Evolutionary conservation across 2,797 vertebrate genomes (phyloP).

Genomic region (Cossypha caffra): DNA sequence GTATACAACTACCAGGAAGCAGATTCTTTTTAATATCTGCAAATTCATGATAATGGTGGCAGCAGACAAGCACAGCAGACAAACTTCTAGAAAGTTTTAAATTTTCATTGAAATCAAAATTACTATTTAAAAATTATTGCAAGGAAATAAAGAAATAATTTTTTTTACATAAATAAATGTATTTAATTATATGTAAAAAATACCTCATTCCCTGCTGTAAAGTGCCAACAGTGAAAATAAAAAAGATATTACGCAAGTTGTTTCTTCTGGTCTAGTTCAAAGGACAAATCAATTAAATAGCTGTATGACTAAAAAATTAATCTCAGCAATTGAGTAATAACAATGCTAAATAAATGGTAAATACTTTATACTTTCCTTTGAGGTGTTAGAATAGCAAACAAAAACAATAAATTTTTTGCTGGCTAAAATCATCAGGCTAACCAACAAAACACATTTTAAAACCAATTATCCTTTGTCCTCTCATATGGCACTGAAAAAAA

Average conservation of each 20-base stretch:
- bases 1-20: neutral
- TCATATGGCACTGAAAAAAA: neutral
- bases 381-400: neutral
- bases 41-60: neutral
- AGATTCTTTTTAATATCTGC: neutral
- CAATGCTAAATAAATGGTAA: neutral
- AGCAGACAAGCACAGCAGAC: neutral
- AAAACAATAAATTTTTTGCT: neutral
- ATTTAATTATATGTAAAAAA: neutral
- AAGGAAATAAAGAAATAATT: neutral
- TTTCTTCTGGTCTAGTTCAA: constrained; percentile 3
- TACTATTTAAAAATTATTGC: neutral
- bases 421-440: neutral
- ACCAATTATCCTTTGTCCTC: neutral
- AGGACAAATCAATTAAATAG: neutral
- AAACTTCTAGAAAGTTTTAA: neutral
- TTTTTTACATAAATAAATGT: neutral
- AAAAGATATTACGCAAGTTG: neutral
- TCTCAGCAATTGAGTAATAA: neutral
- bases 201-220: neutral
- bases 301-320: neutral
- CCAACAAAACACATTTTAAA: neutral
- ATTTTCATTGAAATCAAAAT: constrained; percentile 11
- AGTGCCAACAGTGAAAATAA: neutral
- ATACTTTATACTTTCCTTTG: neutral